A percentile compares a stretch with the other conserved stretches of the same genome.
Evolutionary conservation across 2,888 invertebrate species (phyloP).

Genomic region (Mamestra brassicae): DNA sequence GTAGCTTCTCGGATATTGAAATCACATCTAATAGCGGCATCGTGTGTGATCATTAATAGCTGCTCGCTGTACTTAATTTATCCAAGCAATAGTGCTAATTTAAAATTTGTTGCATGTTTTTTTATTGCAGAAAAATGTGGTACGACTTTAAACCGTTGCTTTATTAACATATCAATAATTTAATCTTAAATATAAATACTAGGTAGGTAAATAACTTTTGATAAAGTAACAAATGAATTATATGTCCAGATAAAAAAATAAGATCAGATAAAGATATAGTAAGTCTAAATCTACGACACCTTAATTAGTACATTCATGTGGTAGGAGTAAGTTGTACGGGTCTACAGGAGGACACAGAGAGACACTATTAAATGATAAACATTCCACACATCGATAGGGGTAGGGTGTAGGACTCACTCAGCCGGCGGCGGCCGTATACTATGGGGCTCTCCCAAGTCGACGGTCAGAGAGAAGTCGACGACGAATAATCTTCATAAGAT

Average conservation of each 20-base stretch:
- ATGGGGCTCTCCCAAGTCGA: constrained; percentile 88
- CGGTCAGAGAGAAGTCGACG: constrained; percentile 93
- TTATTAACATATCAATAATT: background rate
- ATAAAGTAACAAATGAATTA: constrained; percentile 47
- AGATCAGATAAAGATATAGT: constrained; percentile 58
- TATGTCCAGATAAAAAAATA: constrained; percentile 41
- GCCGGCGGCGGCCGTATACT: constrained; percentile 85
- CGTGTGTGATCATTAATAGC: background rate
- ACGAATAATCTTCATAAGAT: constrained; percentile 94
- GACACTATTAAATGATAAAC: constrained; percentile 80
- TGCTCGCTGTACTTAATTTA: too few relatives aligned
- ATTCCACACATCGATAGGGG: constrained; percentile 89
- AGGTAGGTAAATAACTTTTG: constrained; percentile 13
- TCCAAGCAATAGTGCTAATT: background rate
- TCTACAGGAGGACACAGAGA: constrained; percentile 69
- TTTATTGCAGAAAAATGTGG: background rate
- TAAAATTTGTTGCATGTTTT: constrained; percentile 56
- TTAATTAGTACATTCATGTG: constrained; percentile 76
- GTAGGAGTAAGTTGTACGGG: constrained; percentile 70
- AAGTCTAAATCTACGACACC: constrained; percentile 78
- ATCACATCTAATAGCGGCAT: constrained; percentile 17
- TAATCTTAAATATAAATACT: constrained; percentile 20
- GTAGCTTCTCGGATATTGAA: constrained; percentile 10
- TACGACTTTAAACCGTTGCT: background rate
- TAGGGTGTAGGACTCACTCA: constrained; percentile 87